Percentiles rank a stretch among this genome's conserved stretches.
These are phyloP conservation scores for Poeciliopsis infans DNA, from an alignment of 2,797 vertebrate species.

Conservation along the genomic window DNA sequence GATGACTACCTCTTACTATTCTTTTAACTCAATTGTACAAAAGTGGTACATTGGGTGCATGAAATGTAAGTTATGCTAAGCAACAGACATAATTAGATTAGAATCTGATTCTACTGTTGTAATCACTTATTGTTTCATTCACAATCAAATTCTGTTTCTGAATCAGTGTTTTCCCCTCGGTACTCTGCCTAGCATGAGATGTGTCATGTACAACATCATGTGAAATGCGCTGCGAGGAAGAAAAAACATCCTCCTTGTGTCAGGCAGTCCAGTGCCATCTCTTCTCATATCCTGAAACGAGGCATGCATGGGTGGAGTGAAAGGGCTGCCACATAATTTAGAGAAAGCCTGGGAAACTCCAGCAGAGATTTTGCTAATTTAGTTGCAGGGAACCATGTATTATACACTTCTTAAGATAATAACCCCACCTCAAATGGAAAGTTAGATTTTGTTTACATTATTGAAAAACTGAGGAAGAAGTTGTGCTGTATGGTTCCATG, in stretches of 20 bases:
- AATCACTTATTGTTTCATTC: not conserved
- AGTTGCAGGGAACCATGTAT: not conserved
- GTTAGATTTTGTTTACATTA: not conserved
- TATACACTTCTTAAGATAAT: not conserved
- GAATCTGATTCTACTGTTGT: not conserved
- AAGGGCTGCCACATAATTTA: slow-evolving; percentile 32
- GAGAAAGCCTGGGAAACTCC: slow-evolving; percentile 19
- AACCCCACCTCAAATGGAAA: not conserved
- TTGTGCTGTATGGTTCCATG: not conserved
- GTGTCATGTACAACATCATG: not conserved
- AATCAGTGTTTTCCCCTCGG: not conserved
- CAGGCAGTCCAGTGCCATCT: slow-evolving; percentile 13
- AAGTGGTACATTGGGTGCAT: not conserved
- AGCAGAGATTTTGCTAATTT: slow-evolving; percentile 3
- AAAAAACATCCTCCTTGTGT: not conserved
- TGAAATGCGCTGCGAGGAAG: slow-evolving; percentile 2
- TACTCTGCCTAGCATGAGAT: not conserved
- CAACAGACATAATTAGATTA: not conserved
- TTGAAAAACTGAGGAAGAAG: not conserved
- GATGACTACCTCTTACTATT: not conserved
- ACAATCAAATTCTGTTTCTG: not conserved
- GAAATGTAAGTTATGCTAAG: not conserved
- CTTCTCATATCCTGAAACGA: slow-evolving; percentile 43
- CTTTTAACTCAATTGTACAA: not conserved
- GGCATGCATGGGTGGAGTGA: slow-evolving; percentile 25